A percentile compares a stretch with the other conserved stretches of the same genome.
phyloP scores from a whole-genome alignment of 2,888 invertebrate species.

The Metalampra italica region DNA sequence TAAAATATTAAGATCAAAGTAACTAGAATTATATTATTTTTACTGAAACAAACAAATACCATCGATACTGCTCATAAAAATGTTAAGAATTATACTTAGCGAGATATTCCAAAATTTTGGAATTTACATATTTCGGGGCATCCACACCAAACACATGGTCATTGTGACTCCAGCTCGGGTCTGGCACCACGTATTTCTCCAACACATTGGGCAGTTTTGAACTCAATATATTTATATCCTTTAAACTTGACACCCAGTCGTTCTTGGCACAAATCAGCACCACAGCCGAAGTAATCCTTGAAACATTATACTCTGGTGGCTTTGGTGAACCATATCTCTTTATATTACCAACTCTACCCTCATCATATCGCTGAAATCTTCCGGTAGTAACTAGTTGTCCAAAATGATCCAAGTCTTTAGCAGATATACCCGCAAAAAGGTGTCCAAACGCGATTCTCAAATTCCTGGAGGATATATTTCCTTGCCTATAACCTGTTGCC shows the following conservation, averaged over 20 bases:
- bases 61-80: too few relatives aligned
- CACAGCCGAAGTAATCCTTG: slow-evolving; percentile 49
- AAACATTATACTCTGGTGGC: slow-evolving; percentile 58
- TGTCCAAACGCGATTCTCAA: slow-evolving; percentile 74
- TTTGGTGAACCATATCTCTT: slow-evolving; percentile 42
- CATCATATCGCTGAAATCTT: slow-evolving; percentile 56
- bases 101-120: slow-evolving; percentile 49
- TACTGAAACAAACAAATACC: too few relatives aligned
- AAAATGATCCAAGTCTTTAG: slow-evolving; percentile 66
- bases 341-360: slow-evolving; percentile 48
- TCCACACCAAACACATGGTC: slow-evolving; percentile 55
- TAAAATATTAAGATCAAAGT: too few relatives aligned
- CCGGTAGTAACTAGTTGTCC: slow-evolving; percentile 64
- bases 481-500: slow-evolving; percentile 75
- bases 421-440: slow-evolving; percentile 74
- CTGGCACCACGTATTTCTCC: slow-evolving; percentile 78
- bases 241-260: slow-evolving; percentile 81
- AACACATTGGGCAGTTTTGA: slow-evolving; percentile 76
- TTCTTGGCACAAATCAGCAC: slow-evolving; percentile 59
- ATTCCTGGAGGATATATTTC: slow-evolving; percentile 72
- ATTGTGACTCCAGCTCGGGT: slow-evolving; percentile 66
- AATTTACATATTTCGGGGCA: slow-evolving; percentile 40
- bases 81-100: slow-evolving; percentile 6
- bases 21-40: too few relatives aligned
- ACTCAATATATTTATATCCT: slow-evolving; percentile 75